Evolutionary conservation across 1,140 invertebrate genomes (phyloP), one percentile per base, ranked within the genome.

Genomic region (Drosophila grimshawi): DNA sequence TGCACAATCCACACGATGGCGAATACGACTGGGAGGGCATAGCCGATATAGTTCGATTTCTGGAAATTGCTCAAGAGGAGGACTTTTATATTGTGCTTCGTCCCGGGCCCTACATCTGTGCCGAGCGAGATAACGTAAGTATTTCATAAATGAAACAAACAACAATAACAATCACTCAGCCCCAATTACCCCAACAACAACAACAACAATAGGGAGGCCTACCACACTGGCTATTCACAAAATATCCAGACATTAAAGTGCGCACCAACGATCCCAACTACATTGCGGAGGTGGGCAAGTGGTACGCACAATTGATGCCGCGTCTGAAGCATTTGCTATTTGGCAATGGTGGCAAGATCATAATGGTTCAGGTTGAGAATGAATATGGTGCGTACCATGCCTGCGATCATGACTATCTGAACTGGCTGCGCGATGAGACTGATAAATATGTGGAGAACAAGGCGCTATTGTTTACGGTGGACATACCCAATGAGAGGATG

Each of bases 101-200:
- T 73, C 95, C 97, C 2, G 98, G 98, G 0, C 98, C 98, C 0
- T 99, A 97, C 79, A 98, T 99, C 71, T 98, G 98, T 93, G 97
- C 97, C 30, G 96, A 97, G 93, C 94, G 95, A 91, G 96, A 96
- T 78, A 92, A 94, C 73, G 94, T 94, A 89, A 66, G 51, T 56
- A 5, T 4, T 19, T 0, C 19, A 19, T 19, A 19, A 19, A 19
- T 19, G 19, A 19, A 19, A 19, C 19, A 19, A 19, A 19, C 19
- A 19, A 33, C 7, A 3, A 11, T 11, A 4, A 57, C 39, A 30
- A 10, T 32, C 0, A 10, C 6, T 30, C 29, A 5, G n/a, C 5
- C 30, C 10, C 4, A 63, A 32, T 10, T 5, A 56, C 6, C 2
- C 3, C 33, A 37, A 5, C 27, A 35, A 59, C n/a, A 39, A 45